These are phyloP conservation scores for Bombus soroeensis DNA, from an alignment of 1,140 invertebrate genomes.

Conservation along the genomic window DNA sequence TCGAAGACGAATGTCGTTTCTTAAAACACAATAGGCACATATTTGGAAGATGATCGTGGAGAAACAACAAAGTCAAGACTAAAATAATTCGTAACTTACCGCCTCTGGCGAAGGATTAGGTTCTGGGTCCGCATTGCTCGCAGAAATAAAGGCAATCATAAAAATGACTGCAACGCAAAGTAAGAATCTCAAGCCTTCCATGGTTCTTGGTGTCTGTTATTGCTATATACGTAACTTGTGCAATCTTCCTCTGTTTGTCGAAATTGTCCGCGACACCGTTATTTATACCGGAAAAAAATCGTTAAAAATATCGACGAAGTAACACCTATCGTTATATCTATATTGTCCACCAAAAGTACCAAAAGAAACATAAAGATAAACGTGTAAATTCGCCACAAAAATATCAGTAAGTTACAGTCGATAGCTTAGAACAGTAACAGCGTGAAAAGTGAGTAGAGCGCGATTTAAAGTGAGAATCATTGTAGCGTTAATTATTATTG, in stretches of 20 bases:
- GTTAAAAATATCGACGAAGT: not conserved
- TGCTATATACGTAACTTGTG: too few species aligned
- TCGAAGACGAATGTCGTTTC: too few species aligned
- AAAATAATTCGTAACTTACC: not conserved
- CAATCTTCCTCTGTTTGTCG: not conserved
- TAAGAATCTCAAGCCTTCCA: not conserved
- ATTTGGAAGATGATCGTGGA: not conserved
- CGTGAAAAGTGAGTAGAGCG: not conserved
- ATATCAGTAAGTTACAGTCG: not conserved
- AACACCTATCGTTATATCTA: not conserved
- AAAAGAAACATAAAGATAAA: not conserved
- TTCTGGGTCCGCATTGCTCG: not conserved
- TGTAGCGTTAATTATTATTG: too few species aligned
- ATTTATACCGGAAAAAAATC: not conserved
- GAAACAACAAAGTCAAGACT: not conserved
- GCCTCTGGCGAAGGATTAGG: not conserved
- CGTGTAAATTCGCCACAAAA: too few species aligned
- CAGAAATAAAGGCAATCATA: not conserved
- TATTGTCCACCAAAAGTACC: not conserved
- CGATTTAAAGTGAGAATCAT: not conserved
- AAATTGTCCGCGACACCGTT: not conserved
- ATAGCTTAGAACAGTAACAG: not conserved
- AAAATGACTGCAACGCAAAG: not conserved
- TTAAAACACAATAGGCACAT: not conserved
- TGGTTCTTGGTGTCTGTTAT: not conserved